Conservation (phyloP, 30 jellyfish, hydroid and myxozoan species). For the Catostylus mosaicus region DNA sequence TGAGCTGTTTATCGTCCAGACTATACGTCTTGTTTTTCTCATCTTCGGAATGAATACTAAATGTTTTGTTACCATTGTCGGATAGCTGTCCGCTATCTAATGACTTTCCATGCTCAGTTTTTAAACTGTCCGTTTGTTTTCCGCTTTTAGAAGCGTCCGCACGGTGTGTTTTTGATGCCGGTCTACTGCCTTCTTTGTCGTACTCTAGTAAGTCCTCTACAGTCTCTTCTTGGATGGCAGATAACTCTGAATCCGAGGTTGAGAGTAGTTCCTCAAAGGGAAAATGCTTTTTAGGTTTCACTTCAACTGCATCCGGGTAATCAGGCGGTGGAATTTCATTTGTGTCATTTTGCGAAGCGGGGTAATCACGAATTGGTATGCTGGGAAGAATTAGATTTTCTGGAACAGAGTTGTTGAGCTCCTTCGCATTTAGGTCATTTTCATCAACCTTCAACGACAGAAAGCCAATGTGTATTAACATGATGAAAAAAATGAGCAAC, state of each 20-base stretch:
- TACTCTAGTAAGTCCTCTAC: conserved; percentile 60
- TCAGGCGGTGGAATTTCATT: conserved; percentile 20
- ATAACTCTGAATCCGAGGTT: conserved; percentile 81
- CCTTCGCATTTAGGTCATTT: not conserved
- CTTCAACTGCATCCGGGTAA: conserved; percentile 44
- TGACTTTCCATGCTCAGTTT: not conserved
- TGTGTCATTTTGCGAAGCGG: not conserved
- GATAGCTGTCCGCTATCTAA: not conserved
- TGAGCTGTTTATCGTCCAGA: conserved; percentile 12
- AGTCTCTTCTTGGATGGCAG: conserved; percentile 92
- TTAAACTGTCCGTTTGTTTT: conserved; percentile 8
- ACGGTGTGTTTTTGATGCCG: not conserved
- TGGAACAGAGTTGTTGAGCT: not conserved
- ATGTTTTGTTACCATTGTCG: conserved; percentile 23
- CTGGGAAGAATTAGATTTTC: conserved; percentile 51
- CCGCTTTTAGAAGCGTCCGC: not conserved
- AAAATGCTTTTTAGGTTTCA: conserved; percentile 19
- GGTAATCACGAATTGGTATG: conserved; percentile 37
- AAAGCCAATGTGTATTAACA: too few species aligned
- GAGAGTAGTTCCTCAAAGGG: conserved; percentile 31
- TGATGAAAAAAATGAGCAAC: too few species aligned
- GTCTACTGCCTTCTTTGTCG: conserved; percentile 37
- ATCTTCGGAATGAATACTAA: conserved; percentile 34
- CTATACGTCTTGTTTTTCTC: conserved; percentile 33
- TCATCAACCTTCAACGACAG: not conserved